Base-by-base conservation (phyloP, 53 echinoderm and acorn worm genomes). In the Echinarachnius parma region DNA sequence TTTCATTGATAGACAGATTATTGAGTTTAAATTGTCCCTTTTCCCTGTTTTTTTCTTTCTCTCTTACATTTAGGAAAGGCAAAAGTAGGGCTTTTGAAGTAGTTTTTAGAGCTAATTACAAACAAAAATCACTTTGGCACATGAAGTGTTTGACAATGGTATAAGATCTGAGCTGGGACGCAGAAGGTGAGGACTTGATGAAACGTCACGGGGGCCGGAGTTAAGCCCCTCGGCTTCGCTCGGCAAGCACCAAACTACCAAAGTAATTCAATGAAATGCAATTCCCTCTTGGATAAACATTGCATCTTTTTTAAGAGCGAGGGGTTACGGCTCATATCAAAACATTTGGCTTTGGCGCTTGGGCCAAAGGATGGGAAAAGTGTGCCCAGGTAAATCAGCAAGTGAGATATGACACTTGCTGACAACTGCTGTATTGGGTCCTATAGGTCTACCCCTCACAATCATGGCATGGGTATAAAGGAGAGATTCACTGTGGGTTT, bases 101-200 rank as follows among this genome's bases (percentile, higher is more conserved):
- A 30, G 74, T 20, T 68, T 31, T 72, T n/a, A 2, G 34, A 72
- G 74, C 55, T 72, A 72, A 72, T 72, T 72, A 72, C 74, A 72
- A 72, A 72, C 74, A 72, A 72, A 56, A 72, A 72, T 72, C 74
- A 72, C 74, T 72, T 72, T 72, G 74, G 74, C 74, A 72, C 55
- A 27, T 26, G 56, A 39, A 72, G 74, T 72, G 74, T 72, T 72
- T 72, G 74, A 56, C 74, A 72, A 37, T 34, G 57, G 74, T 21
- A 68, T n/a, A n/a, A n/a, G n/a, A n/a, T n/a, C n/a, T n/a, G n/a
- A n/a, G 30, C 68, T 68, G 56, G 57, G 15, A 26, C 11, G 55
- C n/a, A 27, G 57, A 72, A 25, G 36, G 22, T 5, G 26, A 27
- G 27, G 25, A 24, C 58, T 31, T 20, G 74, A 34, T 72, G 74